Evolutionary conservation across 2,888 invertebrate species (phyloP), one percentile per base, ranked within the genome.

Genomic region (Diloba caeruleocephala): DNA sequence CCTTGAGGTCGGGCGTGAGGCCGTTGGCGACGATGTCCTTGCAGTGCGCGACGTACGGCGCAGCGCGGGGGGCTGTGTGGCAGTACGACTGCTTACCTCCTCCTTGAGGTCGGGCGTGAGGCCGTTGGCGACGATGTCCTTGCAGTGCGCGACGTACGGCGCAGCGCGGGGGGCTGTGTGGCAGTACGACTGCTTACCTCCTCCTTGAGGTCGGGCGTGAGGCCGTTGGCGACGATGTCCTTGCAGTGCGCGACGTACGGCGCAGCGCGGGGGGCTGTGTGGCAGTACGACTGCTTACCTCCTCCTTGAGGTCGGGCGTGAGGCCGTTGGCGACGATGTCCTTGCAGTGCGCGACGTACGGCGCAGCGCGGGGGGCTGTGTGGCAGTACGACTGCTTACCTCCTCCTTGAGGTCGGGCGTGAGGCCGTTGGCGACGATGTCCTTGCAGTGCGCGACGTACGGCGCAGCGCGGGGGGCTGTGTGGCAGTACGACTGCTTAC

Each of bases 1-100:
- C 97, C 74, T 96, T 95, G 59, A 97, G 95, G 41, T 94, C 92
- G 34, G 95, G 94, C 51, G 73, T 59, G 68, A 43, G 2, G 25
- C 78, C 80, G 44, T 29, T 25, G n/a, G 69, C 63, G 25, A 82
- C 77, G 68, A 82, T 75, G 61, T 26, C 96, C 95, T 69, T 55
- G 79, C 97, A 96, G 46, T 95, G 94, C 65, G 95, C 94, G 89
- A 98, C 95, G 85, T 98, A 97, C 37, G 95, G 38, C 95, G 94
- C 63, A 98, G 89, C 67, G 95, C 69, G 93, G 37, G 50, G 64
- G n/a, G n/a, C n/a, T n/a, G n/a, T n/a, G n/a, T n/a, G n/a, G n/a
- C n/a, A n/a, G n/a, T n/a, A n/a, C n/a, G n/a, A n/a, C n/a, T n/a
- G n/a, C n/a, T n/a, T 19, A 19, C 19, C 2, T 2, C 19, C 19